Evolutionary conservation across 2,888 invertebrate genomes (phyloP), one percentile per base, ranked within the genome.

Genomic region (Augochlorella aurata): DNA sequence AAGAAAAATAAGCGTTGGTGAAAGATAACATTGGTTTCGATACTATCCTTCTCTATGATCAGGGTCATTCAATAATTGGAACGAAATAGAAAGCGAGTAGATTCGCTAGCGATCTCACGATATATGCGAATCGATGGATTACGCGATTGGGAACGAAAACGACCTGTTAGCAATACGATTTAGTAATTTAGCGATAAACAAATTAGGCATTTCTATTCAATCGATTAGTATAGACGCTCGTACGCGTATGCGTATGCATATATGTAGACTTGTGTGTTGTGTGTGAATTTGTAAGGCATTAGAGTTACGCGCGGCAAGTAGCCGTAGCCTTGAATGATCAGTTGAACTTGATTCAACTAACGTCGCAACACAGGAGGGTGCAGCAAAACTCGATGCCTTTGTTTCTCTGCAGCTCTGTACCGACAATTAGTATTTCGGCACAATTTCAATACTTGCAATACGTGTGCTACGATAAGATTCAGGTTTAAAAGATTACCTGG

Each of bases 401-500:
- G 8, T 29, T 18, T 38, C 29, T n/a, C 63, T 24, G 24, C 24
- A 12, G 12, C 47, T 47, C 9, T 47, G 7, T 47, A 47, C 12
- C 9, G 9, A 47, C 47, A 12, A 12, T 24, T 4, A 5, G 24
- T 58, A 52, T 58, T 58, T 54, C 54, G 21, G 21, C 3, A 7
- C 24, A 24, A 58, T 24, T 58, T 24, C 4, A 58, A 24, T 2
- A 24, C 7, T 24, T 24, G 58, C 14, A 24, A 7, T 7, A 24
- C 24, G 58, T 8, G 14, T 7, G 12, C 7, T 7, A 38, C 38
- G 14, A 45, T 4, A 47, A 58, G 1, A 0, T 58, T 45, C 16
- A 38, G 5, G 38, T 38, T 38, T 44, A n/a, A 58, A 8, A 67
- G 21, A 47, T 86, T 88, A 93, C 93, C 93, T 96, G 0, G 98